phyloP scores from a whole-genome alignment of 2,797 vertebrate species.

The Hybognathus amarus region DNA sequence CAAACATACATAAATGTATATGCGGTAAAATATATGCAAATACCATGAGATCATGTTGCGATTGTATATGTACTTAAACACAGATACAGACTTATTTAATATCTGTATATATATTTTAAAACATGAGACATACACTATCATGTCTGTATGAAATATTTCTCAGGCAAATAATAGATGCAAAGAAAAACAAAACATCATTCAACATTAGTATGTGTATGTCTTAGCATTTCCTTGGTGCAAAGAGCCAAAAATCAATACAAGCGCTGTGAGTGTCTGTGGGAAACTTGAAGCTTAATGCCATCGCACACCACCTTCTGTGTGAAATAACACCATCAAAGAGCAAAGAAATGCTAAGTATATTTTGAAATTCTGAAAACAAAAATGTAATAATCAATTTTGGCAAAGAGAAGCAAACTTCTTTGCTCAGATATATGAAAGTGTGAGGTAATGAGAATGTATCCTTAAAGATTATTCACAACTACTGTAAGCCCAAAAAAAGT shows the following conservation, averaged over 20 bases:
- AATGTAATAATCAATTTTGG: not conserved
- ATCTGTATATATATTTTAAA: not conserved
- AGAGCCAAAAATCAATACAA: not conserved
- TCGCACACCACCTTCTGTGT: not conserved
- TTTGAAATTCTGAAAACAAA: not conserved
- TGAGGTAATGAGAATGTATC: not conserved
- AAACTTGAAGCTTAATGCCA: conserved; percentile 18
- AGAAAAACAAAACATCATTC: not conserved
- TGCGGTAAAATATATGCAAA: no score
- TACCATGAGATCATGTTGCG: not conserved
- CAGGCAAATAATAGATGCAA: not conserved
- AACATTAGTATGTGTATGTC: not conserved
- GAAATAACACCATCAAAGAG: not conserved
- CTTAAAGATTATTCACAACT: not conserved
- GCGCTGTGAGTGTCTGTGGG: not conserved
- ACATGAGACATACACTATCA: not conserved
- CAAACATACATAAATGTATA: not conserved
- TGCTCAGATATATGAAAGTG: not conserved
- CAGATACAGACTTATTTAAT: not conserved
- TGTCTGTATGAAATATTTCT: not conserved
- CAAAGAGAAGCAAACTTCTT: not conserved
- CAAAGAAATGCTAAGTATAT: not conserved
- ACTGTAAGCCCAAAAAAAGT: not conserved
- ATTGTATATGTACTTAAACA: not conserved
- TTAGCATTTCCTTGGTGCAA: not conserved